Percentiles rank a stretch among this genome's conserved stretches.
phyloP scores from a whole-genome alignment of 2,888 invertebrate genomes.

The Pandemis corylana region DNA sequence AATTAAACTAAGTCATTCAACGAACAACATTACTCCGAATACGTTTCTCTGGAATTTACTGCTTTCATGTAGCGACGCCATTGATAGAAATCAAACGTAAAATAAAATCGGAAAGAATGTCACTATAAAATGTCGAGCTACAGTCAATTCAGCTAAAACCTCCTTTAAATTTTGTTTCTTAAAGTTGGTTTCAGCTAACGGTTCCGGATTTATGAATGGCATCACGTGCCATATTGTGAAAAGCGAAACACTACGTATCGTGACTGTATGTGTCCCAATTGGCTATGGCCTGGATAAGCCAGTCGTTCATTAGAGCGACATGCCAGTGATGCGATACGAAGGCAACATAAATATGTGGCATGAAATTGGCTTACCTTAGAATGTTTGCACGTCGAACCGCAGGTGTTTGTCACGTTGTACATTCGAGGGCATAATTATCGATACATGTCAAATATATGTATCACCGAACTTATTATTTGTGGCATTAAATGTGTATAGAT shows the following conservation, averaged over 20 bases:
- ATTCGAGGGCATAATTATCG: too few species aligned
- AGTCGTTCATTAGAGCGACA: not conserved
- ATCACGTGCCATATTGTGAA: conserved; percentile 33
- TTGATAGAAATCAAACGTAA: conserved; percentile 40
- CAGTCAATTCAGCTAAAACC: not conserved
- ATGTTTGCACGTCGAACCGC: too few species aligned
- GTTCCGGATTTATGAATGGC: conserved; percentile 10
- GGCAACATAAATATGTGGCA: not conserved
- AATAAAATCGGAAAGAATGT: conserved; percentile 38
- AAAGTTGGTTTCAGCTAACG: conserved; percentile 4
- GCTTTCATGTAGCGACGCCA: conserved; percentile 38
- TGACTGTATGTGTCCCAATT: conserved; percentile 39
- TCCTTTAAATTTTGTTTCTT: not conserved
- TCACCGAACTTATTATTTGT: too few species aligned
- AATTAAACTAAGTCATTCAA: conserved; percentile 81
- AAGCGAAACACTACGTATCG: conserved; percentile 30
- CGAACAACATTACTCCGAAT: conserved; percentile 70
- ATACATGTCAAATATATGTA: too few species aligned
- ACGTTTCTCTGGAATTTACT: conserved; percentile 55
- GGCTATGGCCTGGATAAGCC: conserved; percentile 31
- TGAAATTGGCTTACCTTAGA: not conserved
- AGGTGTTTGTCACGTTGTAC: too few species aligned
- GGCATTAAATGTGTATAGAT: too few species aligned
- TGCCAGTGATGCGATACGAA: not conserved
- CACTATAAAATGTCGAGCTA: conserved; percentile 7